Conservation (phyloP, 2,888 invertebrate genomes). For the Muschampia staudingeri region DNA sequence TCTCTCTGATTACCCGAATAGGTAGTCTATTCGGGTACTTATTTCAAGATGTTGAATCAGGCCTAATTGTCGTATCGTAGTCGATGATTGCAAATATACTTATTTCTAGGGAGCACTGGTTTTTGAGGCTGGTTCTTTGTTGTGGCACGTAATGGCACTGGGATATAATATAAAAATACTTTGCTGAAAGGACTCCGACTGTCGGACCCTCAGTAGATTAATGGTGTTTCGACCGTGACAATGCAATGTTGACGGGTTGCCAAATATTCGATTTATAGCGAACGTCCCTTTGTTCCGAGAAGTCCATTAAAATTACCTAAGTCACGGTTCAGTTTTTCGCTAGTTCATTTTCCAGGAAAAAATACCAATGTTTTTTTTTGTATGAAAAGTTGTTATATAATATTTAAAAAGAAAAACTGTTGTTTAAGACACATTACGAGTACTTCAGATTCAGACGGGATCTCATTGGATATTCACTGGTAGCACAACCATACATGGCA, state of each 20-base stretch:
- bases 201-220: slow-evolving; percentile 24
- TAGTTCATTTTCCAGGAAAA: no score
- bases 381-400: no score
- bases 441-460: no score
- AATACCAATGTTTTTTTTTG: no score
- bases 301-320: background rate
- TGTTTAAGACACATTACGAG: no score
- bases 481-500: no score
- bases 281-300: background rate
- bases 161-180: slow-evolving; percentile 43
- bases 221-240: slow-evolving; percentile 23
- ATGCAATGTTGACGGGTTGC: slow-evolving; percentile 26
- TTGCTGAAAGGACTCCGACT: slow-evolving; percentile 25
- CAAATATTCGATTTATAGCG: slow-evolving; percentile 20
- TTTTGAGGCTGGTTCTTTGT: slow-evolving; percentile 42
- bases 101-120: slow-evolving; percentile 21
- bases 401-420: no score
- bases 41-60: background rate
- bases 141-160: slow-evolving; percentile 42
- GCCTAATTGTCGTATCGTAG: slow-evolving; percentile 16
- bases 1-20: no score
- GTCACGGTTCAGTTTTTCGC: no score
- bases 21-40: no score
- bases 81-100: background rate
- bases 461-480: no score